Evolutionary conservation across 2,888 invertebrate genomes (phyloP), one percentile per base, ranked within the genome.

Genomic region (Dioctria linearis): DNA sequence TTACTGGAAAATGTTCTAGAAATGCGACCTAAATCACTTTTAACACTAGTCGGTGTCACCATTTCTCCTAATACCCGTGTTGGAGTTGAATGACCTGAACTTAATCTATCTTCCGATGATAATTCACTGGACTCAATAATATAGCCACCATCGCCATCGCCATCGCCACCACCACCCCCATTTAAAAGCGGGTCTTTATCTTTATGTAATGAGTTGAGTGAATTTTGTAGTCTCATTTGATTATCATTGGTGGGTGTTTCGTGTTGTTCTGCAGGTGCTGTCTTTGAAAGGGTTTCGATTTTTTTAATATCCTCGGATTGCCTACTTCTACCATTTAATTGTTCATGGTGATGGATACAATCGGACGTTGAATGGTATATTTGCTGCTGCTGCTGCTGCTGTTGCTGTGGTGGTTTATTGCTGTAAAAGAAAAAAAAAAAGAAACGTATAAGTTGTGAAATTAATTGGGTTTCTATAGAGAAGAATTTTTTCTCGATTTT

Each of bases 61-160:
- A 3, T 13, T 51, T 79, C 76, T n/a, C 71, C 81, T 37, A 82
- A 65, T 13, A 78, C 46, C 13, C 76, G 69, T 3, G 82, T 82
- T 13, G 83, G 82, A 51, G 81, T 82, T 49, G 83, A 82, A 75
- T 81, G 78, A 37, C 80, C 76, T 39, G 82, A 82, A 73, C 79
- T 82, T n/a, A 69, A 63, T 76, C 66, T 79, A 37, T 76, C 80
- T 49, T 82, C 82, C 9, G 82, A 82, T 57, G 59, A 78, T n/a
- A 54, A 39, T 67, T 80, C 80, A 79, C 82, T 80, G 42, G 65
- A 63, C 9, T 80, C 51, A 5, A 42, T 8, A 37, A 78, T 54
- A 25, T 73, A 39, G 49, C 37, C 49, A 67, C 69, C 69, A 8
- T 13, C n/a, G n/a, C 13, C 67, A 51, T 37, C 69, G 2, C 25